A percentile compares a stretch with the other conserved stretches of the same genome.
Evolutionary conservation across 2,888 invertebrate genomes (phyloP).

Genomic region (Xestia xanthographa): DNA sequence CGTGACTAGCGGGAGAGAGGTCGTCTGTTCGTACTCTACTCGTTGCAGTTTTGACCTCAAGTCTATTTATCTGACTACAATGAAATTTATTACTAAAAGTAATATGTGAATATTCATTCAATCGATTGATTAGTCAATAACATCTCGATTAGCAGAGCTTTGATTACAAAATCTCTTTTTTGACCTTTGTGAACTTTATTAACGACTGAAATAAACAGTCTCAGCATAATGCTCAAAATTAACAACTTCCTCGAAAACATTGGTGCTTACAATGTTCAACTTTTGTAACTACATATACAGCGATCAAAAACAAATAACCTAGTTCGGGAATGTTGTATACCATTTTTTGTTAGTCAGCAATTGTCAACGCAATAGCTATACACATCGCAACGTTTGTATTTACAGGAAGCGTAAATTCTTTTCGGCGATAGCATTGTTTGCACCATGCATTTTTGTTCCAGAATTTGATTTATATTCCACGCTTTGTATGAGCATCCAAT

Average conservation of each 20-base stretch:
- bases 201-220: not conserved
- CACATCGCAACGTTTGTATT: slow-evolving; percentile 64
- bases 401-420: slow-evolving; percentile 66
- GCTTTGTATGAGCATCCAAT: slow-evolving; percentile 62
- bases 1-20: not conserved
- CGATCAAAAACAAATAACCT: slow-evolving; percentile 31
- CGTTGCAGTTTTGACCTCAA: slow-evolving; percentile 12
- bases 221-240: not conserved
- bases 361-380: slow-evolving; percentile 62
- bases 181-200: not conserved
- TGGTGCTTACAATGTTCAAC: not conserved
- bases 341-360: slow-evolving; percentile 64
- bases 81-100: no score
- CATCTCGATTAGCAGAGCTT: not conserved
- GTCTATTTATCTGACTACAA: no score
- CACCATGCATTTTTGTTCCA: slow-evolving; percentile 64
- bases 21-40: not conserved
- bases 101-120: no score
- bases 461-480: slow-evolving; percentile 68
- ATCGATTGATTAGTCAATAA: not conserved
- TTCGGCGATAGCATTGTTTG: slow-evolving; percentile 67
- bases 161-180: slow-evolving; percentile 13
- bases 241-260: not conserved
- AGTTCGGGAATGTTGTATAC: slow-evolving; percentile 37
- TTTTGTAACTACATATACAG: slow-evolving; percentile 6